Base-by-base conservation (phyloP, 2,888 invertebrate species). In the Deilephila elpenor region DNA sequence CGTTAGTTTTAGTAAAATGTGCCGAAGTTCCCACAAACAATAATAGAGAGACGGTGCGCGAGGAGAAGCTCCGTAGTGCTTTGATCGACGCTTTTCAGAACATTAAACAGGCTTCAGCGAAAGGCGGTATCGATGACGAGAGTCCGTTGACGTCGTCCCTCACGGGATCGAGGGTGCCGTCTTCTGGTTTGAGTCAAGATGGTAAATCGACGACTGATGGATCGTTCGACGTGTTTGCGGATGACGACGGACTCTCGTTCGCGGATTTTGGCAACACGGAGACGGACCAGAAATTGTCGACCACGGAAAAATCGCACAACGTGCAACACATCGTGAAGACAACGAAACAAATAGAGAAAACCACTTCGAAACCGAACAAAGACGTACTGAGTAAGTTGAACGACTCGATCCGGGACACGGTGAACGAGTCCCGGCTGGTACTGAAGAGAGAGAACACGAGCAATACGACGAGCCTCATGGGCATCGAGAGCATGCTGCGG, bases 401-500 rank as follows among this genome's bases (percentile, higher is more conserved):
- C 34, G 92, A 91, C 75, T 91, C 91, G 3, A 91, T 92, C 67
- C 77, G 91, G 76, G 87, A 79, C 73, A 85, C 91, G 17, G 88
- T 93, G 51, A 92, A 94, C 82, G 93, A 93, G 82, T 89, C 92
- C n/a, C 85, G 90, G 77, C 83, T 86, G 75, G 85, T 80, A 25
- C 71, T 85, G 77, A 86, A 78, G 75, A 84, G 80, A 75, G 87
- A 88, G 51, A 81, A 67, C 34, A 59, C 71, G 0, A 80, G 77
- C 56, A 81, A 84, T 71, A 73, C 77, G 34, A 84, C 85, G 0
- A 83, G 86, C 25, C 73, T 85, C 37, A 77, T 86, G 75, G 94
- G 95, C 0, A 93, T 96, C 67, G 95, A 96, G 80, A 91, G 91
- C 71, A 93, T 95, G 88, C 84, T 96, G 83, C 89, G 96, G 76